Evolutionary conservation across 2,888 invertebrate genomes (phyloP).

Genomic region (Asteroscopus sphinx): DNA sequence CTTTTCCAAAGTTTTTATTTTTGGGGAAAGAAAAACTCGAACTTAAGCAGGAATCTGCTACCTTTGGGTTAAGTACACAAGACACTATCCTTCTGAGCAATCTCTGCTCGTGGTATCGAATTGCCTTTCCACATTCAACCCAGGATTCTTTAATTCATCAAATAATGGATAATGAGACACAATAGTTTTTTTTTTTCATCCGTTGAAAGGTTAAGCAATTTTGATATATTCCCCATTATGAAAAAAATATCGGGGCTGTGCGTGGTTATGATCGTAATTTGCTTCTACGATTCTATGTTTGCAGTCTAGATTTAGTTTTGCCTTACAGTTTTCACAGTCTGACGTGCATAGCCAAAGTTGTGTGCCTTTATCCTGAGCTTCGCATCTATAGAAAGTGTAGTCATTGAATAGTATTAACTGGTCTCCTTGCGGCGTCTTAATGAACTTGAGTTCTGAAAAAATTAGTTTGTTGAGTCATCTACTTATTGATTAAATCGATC

Average conservation of each 20-base stretch:
- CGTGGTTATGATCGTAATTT: slow-evolving; percentile 33
- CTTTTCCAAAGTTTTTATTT: too few relatives aligned
- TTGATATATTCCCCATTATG: slow-evolving; percentile 38
- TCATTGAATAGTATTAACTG: background rate
- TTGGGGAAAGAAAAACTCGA: too few relatives aligned
- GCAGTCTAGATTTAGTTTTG: background rate
- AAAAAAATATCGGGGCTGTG: slow-evolving; percentile 25
- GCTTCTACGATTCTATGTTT: slow-evolving; percentile 2
- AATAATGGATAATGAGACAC: too few relatives aligned
- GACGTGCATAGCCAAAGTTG: background rate
- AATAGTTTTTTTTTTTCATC: too few relatives aligned
- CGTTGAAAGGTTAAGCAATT: slow-evolving; percentile 16
- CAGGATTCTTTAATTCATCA: too few relatives aligned
- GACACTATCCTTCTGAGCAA: too few relatives aligned
- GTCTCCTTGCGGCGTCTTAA: background rate
- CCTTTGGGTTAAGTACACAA: too few relatives aligned
- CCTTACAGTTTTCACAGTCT: background rate
- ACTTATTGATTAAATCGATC: too few relatives aligned
- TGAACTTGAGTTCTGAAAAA: slow-evolving; percentile 2
- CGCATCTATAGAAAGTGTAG: background rate
- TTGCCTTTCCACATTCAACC: too few relatives aligned
- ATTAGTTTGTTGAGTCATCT: too few relatives aligned
- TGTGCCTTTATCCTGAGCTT: background rate
- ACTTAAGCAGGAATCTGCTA: too few relatives aligned
- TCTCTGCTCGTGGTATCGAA: too few relatives aligned